A percentile compares a stretch with the other conserved stretches of the same genome.
Evolutionary conservation across 1,140 invertebrate genomes (phyloP).

Genomic region (Belonocnema kinseyi): DNA sequence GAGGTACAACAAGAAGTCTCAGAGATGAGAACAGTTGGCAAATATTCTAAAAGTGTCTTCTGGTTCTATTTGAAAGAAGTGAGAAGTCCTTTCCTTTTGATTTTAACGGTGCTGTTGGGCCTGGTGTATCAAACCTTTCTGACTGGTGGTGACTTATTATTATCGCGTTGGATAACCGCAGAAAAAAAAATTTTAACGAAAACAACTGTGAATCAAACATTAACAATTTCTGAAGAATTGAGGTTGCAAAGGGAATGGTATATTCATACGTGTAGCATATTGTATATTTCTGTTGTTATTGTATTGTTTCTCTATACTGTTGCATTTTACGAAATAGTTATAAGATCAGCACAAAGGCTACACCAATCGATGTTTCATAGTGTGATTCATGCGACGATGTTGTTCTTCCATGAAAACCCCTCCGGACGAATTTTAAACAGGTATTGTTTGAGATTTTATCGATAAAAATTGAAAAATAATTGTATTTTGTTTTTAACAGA

Average conservation of each 20-base stretch:
- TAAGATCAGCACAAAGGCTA: background rate
- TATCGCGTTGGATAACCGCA: conserved; percentile 77
- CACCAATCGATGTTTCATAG: background rate
- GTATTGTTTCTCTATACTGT: background rate
- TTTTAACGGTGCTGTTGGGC: conserved; percentile 74
- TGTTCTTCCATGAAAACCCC: background rate
- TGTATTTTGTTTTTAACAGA: conserved; percentile 34
- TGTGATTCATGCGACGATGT: background rate
- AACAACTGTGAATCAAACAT: background rate
- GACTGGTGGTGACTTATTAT: conserved; percentile 82
- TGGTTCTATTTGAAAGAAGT: conserved; percentile 79
- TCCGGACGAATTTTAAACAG: background rate
- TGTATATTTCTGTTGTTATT: background rate
- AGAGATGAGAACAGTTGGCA: conserved; percentile 76
- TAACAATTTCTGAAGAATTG: no score
- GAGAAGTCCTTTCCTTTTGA: conserved; percentile 72
- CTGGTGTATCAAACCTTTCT: conserved; percentile 77
- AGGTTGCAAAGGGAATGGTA: no score
- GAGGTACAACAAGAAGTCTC: conserved; percentile 70
- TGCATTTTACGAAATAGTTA: background rate
- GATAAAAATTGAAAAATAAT: background rate
- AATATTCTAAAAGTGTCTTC: conserved; percentile 78
- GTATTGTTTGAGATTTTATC: background rate
- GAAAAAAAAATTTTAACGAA: background rate
- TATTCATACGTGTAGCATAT: background rate